Evolutionary conservation across 2,888 invertebrate species (phyloP).

Genomic region (Periphyllus acericola): DNA sequence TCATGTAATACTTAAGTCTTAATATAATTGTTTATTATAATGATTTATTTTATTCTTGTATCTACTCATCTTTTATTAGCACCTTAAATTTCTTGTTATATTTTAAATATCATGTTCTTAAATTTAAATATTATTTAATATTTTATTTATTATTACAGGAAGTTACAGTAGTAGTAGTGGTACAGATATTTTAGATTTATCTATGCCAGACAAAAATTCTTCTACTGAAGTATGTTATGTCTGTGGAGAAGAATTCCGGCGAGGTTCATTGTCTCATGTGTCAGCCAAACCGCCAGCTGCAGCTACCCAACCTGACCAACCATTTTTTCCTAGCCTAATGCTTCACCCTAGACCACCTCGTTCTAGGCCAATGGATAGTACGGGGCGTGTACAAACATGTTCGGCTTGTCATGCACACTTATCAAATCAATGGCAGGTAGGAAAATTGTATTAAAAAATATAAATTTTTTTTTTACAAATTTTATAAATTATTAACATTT

Average conservation of each 20-base stretch:
- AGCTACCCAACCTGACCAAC: constrained; percentile 68
- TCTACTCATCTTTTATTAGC: no score
- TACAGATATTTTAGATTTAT: constrained; percentile 86
- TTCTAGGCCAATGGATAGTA: constrained; percentile 86
- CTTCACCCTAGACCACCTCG: constrained; percentile 86
- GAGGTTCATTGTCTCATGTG: constrained; percentile 81
- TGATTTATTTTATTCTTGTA: no score
- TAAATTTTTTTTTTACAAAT: constrained; percentile 32
- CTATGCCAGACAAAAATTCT: constrained; percentile 93
- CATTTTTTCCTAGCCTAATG: constrained; percentile 69
- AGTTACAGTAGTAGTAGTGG: constrained; percentile 72
- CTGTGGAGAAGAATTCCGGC: constrained; percentile 87
- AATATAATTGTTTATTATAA: no score
- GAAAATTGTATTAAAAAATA: constrained; percentile 61
- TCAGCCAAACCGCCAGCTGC: constrained; percentile 71
- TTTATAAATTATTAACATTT: neutral
- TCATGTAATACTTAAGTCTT: no score
- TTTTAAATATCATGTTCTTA: no score
- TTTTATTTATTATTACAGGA: constrained; percentile 63
- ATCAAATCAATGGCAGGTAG: constrained; percentile 86
- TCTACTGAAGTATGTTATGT: constrained; percentile 90
- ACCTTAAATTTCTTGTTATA: no score
- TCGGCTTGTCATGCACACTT: constrained; percentile 86
- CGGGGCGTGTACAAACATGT: constrained; percentile 73
- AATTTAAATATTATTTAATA: no score